Percentiles rank a stretch among this genome's conserved stretches.
Conservation (phyloP, 1,140 invertebrate species). For the Neodiprion lecontei region DNA sequence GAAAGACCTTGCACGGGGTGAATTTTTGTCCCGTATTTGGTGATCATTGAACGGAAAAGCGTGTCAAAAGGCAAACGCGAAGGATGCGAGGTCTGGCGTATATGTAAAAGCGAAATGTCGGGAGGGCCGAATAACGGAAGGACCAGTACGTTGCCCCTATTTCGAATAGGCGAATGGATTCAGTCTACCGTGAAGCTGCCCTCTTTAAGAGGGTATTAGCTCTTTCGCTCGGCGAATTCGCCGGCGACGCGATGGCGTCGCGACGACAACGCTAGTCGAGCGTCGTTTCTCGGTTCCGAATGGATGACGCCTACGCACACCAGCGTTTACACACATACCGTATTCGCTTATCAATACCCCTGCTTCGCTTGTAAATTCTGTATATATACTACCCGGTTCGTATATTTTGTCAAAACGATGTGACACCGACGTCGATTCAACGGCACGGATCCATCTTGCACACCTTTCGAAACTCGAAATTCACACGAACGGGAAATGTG, state of each 20-base stretch:
- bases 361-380: neutral
- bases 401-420: no score
- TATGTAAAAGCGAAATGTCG: neutral
- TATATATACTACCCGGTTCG: no score
- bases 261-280: neutral
- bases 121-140: neutral
- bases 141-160: conserved; percentile 6
- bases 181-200: conserved; percentile 37
- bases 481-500: no score
- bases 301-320: neutral
- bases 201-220: conserved; percentile 33
- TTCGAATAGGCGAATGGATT: conserved; percentile 35
- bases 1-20: no score
- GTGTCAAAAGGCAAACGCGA: no score
- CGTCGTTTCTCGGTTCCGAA: conserved; percentile 2
- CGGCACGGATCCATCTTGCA: no score
- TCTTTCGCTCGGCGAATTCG: conserved; percentile 33
- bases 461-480: no score
- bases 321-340: neutral
- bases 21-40: no score
- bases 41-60: no score
- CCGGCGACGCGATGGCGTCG: conserved; percentile 36
- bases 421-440: no score
- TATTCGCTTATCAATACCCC: neutral
- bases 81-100: no score